Percentiles rank a stretch among this genome's conserved stretches.
phyloP scores from a whole-genome alignment of 2,888 invertebrate genomes.

The Corythucha ciliata region DNA sequence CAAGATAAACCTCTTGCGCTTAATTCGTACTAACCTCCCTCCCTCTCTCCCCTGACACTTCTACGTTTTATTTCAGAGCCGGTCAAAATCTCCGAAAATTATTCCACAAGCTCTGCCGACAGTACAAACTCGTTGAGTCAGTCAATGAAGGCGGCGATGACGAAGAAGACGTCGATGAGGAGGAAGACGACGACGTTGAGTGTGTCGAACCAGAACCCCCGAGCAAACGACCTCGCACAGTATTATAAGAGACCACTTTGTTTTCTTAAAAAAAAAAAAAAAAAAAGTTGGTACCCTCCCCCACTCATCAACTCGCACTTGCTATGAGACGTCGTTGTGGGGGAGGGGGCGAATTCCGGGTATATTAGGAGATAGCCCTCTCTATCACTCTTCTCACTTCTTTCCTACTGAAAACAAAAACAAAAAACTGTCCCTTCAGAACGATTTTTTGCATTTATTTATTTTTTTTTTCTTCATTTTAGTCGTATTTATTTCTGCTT shows the following conservation, averaged over 20 bases:
- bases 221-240: conserved; percentile 23
- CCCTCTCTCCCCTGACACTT: neutral
- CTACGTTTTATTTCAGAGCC: conserved; percentile 50
- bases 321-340: too few relatives aligned
- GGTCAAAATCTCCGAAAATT: conserved; percentile 61
- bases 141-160: conserved; percentile 13
- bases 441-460: too few relatives aligned
- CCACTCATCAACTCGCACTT: too few relatives aligned
- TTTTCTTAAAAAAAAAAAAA: neutral
- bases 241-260: conserved; percentile 11
- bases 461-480: too few relatives aligned
- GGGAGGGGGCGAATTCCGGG: too few relatives aligned
- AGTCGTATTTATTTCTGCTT: too few relatives aligned
- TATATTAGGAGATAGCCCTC: too few relatives aligned
- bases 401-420: too few relatives aligned
- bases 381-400: too few relatives aligned
- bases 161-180: conserved; percentile 1
- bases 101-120: conserved; percentile 60
- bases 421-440: too few relatives aligned
- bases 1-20: conserved; percentile 2
- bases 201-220: conserved; percentile 15
- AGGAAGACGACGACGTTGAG: conserved; percentile 13
- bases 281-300: too few relatives aligned
- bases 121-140: conserved; percentile 40
- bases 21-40: neutral